phyloP scores from a whole-genome alignment of 2,113 vertebrate species.

The Alces alces region DNA sequence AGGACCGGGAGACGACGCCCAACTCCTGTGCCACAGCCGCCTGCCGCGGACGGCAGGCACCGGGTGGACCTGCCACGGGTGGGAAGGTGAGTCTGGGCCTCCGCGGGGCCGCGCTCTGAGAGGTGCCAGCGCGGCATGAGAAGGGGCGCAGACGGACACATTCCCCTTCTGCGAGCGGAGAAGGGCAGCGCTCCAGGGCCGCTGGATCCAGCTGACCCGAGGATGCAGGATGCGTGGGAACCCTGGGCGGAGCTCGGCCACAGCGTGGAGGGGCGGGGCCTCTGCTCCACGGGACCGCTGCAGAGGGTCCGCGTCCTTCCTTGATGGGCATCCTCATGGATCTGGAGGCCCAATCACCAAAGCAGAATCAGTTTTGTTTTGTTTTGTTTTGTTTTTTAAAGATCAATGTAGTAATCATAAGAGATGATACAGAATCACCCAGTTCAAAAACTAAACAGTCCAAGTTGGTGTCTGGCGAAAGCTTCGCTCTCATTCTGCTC shows the following conservation, averaged over 20 bases:
- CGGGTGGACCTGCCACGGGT: slow-evolving; percentile 90
- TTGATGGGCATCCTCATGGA: not conserved
- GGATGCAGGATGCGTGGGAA: not conserved
- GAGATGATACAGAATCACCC: not conserved
- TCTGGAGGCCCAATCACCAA: not conserved
- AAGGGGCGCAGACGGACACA: not conserved
- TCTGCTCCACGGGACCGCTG: not conserved
- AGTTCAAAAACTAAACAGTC: not conserved
- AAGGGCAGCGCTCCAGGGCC: not conserved
- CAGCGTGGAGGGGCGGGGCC: not conserved
- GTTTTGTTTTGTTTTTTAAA: not conserved
- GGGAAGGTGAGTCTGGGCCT: slow-evolving; percentile 83
- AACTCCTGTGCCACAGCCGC: slow-evolving; percentile 94
- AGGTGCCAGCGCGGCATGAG: not conserved
- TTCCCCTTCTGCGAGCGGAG: not conserved
- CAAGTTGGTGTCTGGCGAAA: not conserved
- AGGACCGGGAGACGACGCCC: slow-evolving; percentile 90
- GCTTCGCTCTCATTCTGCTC: not conserved
- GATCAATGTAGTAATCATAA: not conserved
- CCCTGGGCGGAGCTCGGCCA: not conserved
- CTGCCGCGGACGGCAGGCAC: slow-evolving; percentile 95
- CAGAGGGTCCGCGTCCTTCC: not conserved
- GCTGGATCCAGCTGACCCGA: not conserved
- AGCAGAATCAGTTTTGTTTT: not conserved
- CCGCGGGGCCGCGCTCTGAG: not conserved